A percentile compares a stretch with the other conserved stretches of the same genome.
Conservation (phyloP, 2,888 invertebrate genomes). For the Seira musarum region DNA sequence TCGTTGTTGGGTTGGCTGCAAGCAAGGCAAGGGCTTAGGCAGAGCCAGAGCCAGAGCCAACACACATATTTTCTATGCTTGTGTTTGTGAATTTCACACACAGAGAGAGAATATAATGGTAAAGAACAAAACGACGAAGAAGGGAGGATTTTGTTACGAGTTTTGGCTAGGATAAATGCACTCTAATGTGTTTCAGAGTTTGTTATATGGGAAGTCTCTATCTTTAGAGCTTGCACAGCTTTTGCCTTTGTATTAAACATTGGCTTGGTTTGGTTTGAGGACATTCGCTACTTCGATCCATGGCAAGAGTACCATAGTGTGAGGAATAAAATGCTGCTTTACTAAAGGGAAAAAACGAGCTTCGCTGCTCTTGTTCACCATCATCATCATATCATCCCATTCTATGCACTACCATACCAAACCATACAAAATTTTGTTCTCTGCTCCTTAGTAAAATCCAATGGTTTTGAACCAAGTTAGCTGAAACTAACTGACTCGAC, state of each 20-base stretch:
- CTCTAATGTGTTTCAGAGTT: neutral
- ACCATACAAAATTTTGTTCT: slow-evolving; percentile 5
- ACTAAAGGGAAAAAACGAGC: slow-evolving; percentile 34
- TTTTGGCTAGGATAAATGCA: neutral
- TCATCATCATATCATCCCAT: neutral
- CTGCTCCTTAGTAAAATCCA: neutral
- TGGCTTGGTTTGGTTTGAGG: slow-evolving; percentile 46
- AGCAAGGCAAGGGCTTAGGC: neutral
- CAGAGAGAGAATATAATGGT: neutral
- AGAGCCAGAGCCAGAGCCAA: too few relatives aligned
- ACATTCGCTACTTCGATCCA: slow-evolving; percentile 62
- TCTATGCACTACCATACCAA: neutral
- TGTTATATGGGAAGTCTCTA: neutral
- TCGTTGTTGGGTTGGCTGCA: neutral
- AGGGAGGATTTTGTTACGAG: slow-evolving; percentile 49
- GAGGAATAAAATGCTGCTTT: slow-evolving; percentile 1
- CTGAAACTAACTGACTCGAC: slow-evolving; percentile 17
- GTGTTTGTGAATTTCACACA: too few relatives aligned
- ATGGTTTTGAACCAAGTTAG: neutral
- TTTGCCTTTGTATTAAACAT: slow-evolving; percentile 21
- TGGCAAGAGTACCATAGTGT: slow-evolving; percentile 35
- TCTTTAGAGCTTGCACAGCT: neutral
- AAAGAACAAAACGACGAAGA: slow-evolving; percentile 7
- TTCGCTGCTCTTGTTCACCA: slow-evolving; percentile 10
- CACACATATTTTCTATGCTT: too few relatives aligned